These are phyloP conservation scores for Spatula versicolor DNA, from an alignment of 2,797 vertebrate genomes.

Conservation along the genomic window DNA sequence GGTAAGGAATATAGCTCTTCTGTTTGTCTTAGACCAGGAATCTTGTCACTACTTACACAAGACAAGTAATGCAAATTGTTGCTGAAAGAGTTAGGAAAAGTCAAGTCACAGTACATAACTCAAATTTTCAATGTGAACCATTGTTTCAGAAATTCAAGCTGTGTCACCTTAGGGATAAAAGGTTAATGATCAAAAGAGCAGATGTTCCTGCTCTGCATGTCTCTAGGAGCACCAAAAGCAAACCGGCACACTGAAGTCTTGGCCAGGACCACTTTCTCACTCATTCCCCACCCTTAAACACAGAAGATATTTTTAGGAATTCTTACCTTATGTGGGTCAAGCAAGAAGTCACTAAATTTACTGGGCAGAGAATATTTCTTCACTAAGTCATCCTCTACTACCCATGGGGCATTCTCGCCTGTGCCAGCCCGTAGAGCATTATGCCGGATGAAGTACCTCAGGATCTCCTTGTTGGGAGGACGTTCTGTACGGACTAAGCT, in stretches of 20 bases:
- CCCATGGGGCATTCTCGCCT: constrained; percentile 96
- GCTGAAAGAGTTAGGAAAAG: background rate
- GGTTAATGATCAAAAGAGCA: background rate
- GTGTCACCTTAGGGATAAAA: background rate
- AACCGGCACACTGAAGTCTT: background rate
- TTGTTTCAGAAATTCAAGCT: background rate
- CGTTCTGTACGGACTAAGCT: constrained; percentile 93
- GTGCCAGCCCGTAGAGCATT: constrained; percentile 90
- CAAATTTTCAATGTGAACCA: background rate
- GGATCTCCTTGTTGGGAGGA: constrained; percentile 98
- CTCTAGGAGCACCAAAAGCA: background rate
- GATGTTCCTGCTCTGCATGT: background rate
- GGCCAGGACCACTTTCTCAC: background rate
- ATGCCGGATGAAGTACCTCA: constrained; percentile 97
- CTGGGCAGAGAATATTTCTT: constrained; percentile 94
- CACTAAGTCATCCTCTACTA: constrained; percentile 95
- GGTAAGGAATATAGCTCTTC: background rate
- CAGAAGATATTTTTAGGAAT: background rate
- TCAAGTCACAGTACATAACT: background rate
- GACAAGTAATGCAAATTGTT: background rate
- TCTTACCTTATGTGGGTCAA: constrained; percentile 95
- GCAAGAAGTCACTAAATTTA: constrained; percentile 97
- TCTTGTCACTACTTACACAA: background rate
- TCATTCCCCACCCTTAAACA: background rate
- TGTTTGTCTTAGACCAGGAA: background rate